These are phyloP conservation scores for Villa cingulata DNA, from an alignment of 2,888 invertebrate genomes.

Conservation along the genomic window DNA sequence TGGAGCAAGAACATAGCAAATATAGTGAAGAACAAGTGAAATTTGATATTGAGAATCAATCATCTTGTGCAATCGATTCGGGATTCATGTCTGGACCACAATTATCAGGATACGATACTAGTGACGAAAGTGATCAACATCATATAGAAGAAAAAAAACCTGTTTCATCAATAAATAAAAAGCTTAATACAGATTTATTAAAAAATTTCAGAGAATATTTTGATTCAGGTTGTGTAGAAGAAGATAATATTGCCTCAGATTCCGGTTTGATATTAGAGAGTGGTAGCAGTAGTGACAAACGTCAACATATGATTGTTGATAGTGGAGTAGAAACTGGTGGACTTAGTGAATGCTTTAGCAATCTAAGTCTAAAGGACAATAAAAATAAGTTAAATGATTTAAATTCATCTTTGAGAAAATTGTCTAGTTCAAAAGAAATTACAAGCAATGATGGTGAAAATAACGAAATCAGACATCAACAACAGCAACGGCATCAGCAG, in stretches of 20 bases:
- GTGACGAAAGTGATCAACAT: slow-evolving; percentile 2
- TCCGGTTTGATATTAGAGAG: slow-evolving; percentile 8
- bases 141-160: background rate
- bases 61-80: slow-evolving; percentile 32
- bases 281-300: slow-evolving; percentile 11
- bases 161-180: background rate
- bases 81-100: slow-evolving; percentile 39
- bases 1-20: no score
- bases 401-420: background rate
- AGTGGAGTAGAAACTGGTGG: slow-evolving; percentile 48
- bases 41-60: slow-evolving; percentile 15
- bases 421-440: slow-evolving; percentile 3
- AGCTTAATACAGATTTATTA: background rate
- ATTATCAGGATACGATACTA: slow-evolving; percentile 17
- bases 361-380: slow-evolving; percentile 39
- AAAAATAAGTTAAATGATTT: slow-evolving; percentile 13
- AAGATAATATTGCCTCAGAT: slow-evolving; percentile 14
- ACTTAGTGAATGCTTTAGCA: slow-evolving; percentile 48
- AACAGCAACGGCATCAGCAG: slow-evolving; percentile 12
- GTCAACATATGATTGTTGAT: slow-evolving; percentile 43
- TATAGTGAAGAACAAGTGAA: background rate
- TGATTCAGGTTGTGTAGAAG: slow-evolving; percentile 25
- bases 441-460: slow-evolving; percentile 5
- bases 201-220: slow-evolving; percentile 8
- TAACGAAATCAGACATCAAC: no score